Conservation (phyloP, 2,113 vertebrate genomes). For the Antigone vipio region DNA sequence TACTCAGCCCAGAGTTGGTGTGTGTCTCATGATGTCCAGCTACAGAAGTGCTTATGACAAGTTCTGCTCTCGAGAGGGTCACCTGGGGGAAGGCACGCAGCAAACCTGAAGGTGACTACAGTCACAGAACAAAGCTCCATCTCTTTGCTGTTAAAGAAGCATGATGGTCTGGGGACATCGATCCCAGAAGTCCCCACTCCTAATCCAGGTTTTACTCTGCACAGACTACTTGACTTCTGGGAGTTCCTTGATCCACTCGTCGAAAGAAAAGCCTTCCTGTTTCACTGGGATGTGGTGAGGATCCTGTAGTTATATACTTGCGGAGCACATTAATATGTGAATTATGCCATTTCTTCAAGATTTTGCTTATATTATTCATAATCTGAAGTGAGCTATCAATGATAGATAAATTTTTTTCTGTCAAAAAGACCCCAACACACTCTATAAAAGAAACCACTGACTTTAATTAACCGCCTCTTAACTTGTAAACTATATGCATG, state of each 20-base stretch:
- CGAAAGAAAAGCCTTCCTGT: neutral
- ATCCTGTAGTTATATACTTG: neutral
- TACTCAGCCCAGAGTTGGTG: rapidly evolving
- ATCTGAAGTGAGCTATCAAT: neutral
- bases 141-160: neutral
- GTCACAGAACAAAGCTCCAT: neutral
- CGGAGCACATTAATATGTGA: neutral
- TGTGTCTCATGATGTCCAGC: neutral
- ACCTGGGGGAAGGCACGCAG: neutral
- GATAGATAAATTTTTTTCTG: neutral
- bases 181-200: neutral
- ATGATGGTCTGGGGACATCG: rapidly evolving
- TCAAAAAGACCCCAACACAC: neutral
- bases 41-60: neutral
- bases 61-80: neutral
- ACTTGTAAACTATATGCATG: neutral
- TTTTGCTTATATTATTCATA: neutral
- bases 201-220: neutral
- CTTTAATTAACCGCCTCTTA: neutral
- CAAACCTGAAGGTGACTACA: neutral
- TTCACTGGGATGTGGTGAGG: neutral
- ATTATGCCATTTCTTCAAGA: neutral
- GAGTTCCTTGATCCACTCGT: neutral
- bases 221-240: neutral
- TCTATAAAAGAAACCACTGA: neutral